Evolutionary conservation across 2,797 vertebrate species (phyloP), one percentile per base, ranked within the genome.

Genomic region (Pelodytes ibericus): DNA sequence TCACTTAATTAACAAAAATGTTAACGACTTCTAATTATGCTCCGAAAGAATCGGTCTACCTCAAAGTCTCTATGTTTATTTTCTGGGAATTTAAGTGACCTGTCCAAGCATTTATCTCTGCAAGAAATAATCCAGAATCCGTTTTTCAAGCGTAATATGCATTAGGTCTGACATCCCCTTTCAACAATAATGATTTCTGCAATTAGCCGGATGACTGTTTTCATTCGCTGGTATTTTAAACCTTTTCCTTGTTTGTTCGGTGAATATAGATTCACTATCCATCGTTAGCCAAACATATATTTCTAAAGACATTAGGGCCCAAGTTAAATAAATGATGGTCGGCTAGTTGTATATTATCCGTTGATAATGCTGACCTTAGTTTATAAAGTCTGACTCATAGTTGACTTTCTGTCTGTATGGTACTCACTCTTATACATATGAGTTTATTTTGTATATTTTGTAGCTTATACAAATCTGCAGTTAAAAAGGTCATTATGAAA

Each of bases 41-140:
- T 25, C 71, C 18, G 66, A 69, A 62, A 68, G 56, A 58, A 53
- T 20, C 27, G 31, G 44, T 73, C 63, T 69, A 29, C 31, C 57
- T 41, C 44, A n/a, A 62, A 33, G 58, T 61, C 15, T 29, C 24
- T 72, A 31, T 79, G 77, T 79, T 79, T 79, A 74, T 69, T 73
- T 79, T 79, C 71, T 79, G 71, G 64, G 77, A 73, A 79, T 69
- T 79, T 53, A 11, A 41, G 76, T 74, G 77, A 79, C 71, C 77
- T 62, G 39, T 74, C 60, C 58, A 68, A 49, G 59, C 49, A 79
- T 79, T 73, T 79, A 79, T 79, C 77, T 79, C 76, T 72, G 11
- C 16, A 73, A 58, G 77, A 74, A 73, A 79, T 57, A 68, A 47
- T 69, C 64, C 64, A 74, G 58, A 74, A 74, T 68, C 57, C 47